Conservation (phyloP, 1,140 invertebrate species). For the Papilio machaon region DNA sequence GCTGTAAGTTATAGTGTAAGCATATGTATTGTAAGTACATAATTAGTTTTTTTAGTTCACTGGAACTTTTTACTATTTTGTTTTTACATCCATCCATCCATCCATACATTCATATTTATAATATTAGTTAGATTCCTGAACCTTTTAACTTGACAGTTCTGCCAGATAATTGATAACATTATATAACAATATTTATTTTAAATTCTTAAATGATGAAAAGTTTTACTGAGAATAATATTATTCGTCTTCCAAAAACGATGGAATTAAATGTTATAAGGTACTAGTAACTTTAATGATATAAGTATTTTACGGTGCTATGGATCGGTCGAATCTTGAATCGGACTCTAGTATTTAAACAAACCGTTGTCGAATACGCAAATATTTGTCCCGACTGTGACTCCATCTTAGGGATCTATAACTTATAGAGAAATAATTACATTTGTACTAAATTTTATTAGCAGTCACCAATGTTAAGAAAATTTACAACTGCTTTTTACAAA, state of each 20-base stretch:
- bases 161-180: too few species aligned
- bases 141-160: too few species aligned
- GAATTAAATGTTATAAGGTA: not conserved
- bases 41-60: too few species aligned
- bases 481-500: too few species aligned
- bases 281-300: not conserved
- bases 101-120: too few species aligned
- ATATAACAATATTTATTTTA: too few species aligned
- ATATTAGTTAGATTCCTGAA: too few species aligned
- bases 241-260: not conserved
- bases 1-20: not conserved
- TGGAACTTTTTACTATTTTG: too few species aligned
- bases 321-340: not conserved
- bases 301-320: not conserved
- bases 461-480: not conserved
- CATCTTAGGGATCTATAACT: not conserved
- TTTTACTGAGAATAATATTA: not conserved
- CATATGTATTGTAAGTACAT: too few species aligned
- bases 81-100: too few species aligned
- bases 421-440: not conserved
- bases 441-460: not conserved
- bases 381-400: not conserved
- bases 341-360: slow-evolving; percentile 2
- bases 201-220: too few species aligned
- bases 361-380: slow-evolving; percentile 1